These are phyloP conservation scores for Empis stercorea DNA, from an alignment of 2,888 invertebrate species.

Conservation along the genomic window DNA sequence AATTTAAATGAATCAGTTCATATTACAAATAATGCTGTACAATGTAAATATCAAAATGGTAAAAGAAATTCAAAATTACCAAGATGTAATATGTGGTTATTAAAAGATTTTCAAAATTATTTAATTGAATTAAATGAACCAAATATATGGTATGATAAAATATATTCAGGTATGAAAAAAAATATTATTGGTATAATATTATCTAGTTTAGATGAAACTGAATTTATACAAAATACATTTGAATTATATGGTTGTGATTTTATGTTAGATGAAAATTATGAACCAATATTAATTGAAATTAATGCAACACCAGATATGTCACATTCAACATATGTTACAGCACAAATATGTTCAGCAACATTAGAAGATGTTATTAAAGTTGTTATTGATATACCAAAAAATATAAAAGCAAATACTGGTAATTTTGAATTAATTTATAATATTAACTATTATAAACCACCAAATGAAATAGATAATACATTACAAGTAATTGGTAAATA, in stretches of 20 bases:
- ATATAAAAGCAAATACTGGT: constrained; percentile 40
- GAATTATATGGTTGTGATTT: constrained; percentile 90
- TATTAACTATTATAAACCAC: neutral
- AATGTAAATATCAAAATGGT: constrained; percentile 49
- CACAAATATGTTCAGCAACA: constrained; percentile 65
- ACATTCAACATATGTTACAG: constrained; percentile 70
- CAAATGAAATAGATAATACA: constrained; percentile 21
- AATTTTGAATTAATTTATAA: constrained; percentile 44
- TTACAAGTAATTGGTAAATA: neutral
- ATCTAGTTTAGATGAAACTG: constrained; percentile 60
- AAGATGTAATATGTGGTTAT: constrained; percentile 72
- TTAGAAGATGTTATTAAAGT: constrained; percentile 81
- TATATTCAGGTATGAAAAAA: constrained; percentile 76
- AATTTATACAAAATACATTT: constrained; percentile 59
- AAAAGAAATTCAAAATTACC: constrained; percentile 51
- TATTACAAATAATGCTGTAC: constrained; percentile 77
- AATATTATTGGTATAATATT: constrained; percentile 68
- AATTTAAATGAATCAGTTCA: constrained; percentile 77
- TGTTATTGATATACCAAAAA: constrained; percentile 33
- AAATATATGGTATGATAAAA: constrained; percentile 55
- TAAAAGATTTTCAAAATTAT: constrained; percentile 54
- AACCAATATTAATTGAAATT: constrained; percentile 85
- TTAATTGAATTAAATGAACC: constrained; percentile 38
- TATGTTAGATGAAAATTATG: constrained; percentile 69
- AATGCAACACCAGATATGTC: constrained; percentile 79